Evolutionary conservation across 1,140 invertebrate genomes (phyloP).

Genomic region (Sinonovacula constricta): DNA sequence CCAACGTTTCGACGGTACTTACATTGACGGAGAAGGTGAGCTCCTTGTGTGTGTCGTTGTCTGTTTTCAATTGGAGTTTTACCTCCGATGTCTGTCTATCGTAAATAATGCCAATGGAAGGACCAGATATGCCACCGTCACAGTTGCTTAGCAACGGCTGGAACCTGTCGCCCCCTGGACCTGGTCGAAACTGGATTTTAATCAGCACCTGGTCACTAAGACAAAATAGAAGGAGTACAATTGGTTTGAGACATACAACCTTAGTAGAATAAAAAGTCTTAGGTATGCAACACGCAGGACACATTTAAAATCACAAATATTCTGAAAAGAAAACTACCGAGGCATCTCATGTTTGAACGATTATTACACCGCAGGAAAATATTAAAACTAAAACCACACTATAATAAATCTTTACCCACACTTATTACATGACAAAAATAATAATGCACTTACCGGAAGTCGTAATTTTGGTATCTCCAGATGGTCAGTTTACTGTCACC

Average conservation of each 20-base stretch:
- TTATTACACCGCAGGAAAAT: too few relatives aligned
- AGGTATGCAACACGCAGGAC: too few relatives aligned
- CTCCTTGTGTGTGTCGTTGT: slow-evolving; percentile 43
- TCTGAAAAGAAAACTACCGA: too few relatives aligned
- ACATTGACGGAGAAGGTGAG: slow-evolving; percentile 32
- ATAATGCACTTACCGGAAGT: slow-evolving; percentile 52
- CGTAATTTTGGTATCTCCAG: slow-evolving; percentile 49
- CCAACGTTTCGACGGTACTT: too few relatives aligned
- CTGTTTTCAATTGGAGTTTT: slow-evolving; percentile 25
- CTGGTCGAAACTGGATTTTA: slow-evolving; percentile 39
- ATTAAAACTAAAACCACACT: too few relatives aligned
- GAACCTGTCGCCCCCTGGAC: slow-evolving; percentile 29
- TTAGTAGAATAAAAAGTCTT: too few relatives aligned
- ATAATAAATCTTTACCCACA: too few relatives aligned
- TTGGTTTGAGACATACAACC: too few relatives aligned
- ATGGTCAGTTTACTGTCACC: slow-evolving; percentile 43
- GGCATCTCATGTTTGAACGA: too few relatives aligned
- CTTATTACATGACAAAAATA: too few relatives aligned
- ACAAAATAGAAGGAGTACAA: background rate
- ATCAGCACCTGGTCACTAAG: slow-evolving; percentile 41
- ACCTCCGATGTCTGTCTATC: slow-evolving; percentile 25
- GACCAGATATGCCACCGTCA: slow-evolving; percentile 5
- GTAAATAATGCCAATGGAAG: slow-evolving; percentile 36
- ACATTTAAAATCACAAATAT: too few relatives aligned
- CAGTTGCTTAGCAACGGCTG: slow-evolving; percentile 41